phyloP scores from a whole-genome alignment of 2,113 vertebrate genomes.

The Pavo muticus region DNA sequence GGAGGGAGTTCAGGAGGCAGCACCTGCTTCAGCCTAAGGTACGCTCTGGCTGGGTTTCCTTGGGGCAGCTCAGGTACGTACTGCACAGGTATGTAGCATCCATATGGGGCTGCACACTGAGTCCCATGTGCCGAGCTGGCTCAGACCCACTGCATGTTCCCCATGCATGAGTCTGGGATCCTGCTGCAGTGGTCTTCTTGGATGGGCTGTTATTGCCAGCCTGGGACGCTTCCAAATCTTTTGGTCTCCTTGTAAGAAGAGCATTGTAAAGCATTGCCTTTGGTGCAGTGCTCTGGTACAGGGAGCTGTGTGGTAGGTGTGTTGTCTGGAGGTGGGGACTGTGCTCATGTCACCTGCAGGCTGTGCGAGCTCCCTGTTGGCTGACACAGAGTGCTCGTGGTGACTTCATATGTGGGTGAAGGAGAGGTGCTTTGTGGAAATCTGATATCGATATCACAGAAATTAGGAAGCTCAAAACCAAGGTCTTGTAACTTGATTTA shows the following conservation, averaged over 20 bases:
- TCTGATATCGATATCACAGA: not conserved
- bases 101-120: not conserved
- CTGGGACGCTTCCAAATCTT: not conserved
- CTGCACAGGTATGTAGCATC: not conserved
- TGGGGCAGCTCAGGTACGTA: not conserved
- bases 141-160: not conserved
- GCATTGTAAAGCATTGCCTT: accelerated
- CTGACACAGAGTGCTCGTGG: not conserved
- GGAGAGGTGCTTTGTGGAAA: not conserved
- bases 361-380: not conserved
- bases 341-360: not conserved
- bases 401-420: not conserved
- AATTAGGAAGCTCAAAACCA: not conserved
- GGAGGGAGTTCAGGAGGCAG: not conserved
- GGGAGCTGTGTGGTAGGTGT: not conserved
- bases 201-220: not conserved
- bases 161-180: accelerated
- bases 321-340: not conserved
- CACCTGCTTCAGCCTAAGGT: not conserved
- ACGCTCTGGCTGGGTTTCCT: not conserved
- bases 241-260: not conserved
- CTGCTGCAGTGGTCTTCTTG: not conserved
- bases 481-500: not conserved
- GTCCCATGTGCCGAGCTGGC: not conserved
- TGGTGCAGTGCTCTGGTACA: not conserved